These are phyloP conservation scores for Chrysocyon brachyurus DNA, from an alignment of 2,797 vertebrate genomes.

Conservation along the genomic window DNA sequence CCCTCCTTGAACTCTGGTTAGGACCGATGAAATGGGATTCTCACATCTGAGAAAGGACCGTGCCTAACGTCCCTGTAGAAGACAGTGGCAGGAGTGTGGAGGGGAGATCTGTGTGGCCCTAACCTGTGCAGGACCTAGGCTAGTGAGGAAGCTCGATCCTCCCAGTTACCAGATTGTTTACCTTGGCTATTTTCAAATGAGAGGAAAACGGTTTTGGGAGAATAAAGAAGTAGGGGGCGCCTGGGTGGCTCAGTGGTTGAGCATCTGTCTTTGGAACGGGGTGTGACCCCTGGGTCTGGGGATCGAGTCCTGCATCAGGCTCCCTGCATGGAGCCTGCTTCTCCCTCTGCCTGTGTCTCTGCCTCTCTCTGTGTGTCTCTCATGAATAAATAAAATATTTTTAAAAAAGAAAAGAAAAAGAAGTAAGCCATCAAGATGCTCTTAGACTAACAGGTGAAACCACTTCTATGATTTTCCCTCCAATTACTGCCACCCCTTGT, in stretches of 20 bases:
- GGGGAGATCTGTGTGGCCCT: background rate
- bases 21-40: background rate
- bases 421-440: background rate
- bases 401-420: background rate
- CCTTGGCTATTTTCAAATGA: constrained; percentile 5
- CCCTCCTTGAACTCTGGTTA: background rate
- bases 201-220: background rate
- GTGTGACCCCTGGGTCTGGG: too few species aligned
- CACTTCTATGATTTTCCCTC: background rate
- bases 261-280: too few species aligned
- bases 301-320: too few species aligned
- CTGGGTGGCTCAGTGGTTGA: too few species aligned
- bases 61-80: background rate
- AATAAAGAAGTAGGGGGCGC: too few species aligned
- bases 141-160: background rate
- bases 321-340: too few species aligned
- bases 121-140: background rate
- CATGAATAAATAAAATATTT: too few species aligned
- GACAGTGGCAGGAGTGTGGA: background rate
- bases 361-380: too few species aligned
- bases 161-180: background rate
- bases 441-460: background rate
- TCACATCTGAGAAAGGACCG: background rate
- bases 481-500: background rate
- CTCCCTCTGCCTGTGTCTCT: too few species aligned